A percentile compares a stretch with the other conserved stretches of the same genome.
Conservation (phyloP, 2,888 invertebrate species). For the Leucozona laternaria region DNA sequence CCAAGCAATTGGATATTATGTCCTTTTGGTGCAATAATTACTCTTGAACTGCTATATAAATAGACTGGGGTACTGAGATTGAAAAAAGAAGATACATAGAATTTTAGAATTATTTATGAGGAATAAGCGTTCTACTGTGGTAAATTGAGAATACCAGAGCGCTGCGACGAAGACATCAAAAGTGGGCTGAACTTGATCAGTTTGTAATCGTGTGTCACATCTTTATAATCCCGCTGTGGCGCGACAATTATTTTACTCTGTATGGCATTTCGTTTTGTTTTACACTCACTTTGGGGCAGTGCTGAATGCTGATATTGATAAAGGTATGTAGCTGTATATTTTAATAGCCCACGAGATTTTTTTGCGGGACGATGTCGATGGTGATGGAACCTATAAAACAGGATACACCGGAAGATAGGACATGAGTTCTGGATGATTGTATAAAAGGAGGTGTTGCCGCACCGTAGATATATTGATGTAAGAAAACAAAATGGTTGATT, state of each 20-base stretch:
- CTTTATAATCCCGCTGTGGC: constrained; percentile 62
- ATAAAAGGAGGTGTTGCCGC: neutral
- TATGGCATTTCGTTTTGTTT: constrained; percentile 60
- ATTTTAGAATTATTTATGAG: constrained; percentile 27
- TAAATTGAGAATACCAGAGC: constrained; percentile 26
- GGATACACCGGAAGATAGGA: constrained; percentile 37
- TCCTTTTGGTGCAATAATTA: constrained; percentile 11
- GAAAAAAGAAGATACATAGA: neutral
- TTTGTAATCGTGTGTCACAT: constrained; percentile 68
- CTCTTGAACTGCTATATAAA: constrained; percentile 9
- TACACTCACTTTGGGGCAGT: constrained; percentile 32
- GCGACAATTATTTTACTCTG: constrained; percentile 64
- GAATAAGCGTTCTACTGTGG: constrained; percentile 33
- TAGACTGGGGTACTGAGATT: constrained; percentile 16
- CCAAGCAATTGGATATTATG: constrained; percentile 3
- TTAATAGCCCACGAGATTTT: constrained; percentile 45
- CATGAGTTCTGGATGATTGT: constrained; percentile 10
- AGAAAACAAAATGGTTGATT: constrained; percentile 52
- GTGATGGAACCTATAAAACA: constrained; percentile 13
- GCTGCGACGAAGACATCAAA: constrained; percentile 39
- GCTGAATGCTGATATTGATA: constrained; percentile 7
- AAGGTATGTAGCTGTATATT: neutral
- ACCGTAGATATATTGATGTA: neutral
- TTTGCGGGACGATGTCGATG: neutral
- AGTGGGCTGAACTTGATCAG: constrained; percentile 70